phyloP scores from a whole-genome alignment of 2,888 invertebrate species.

The Gastracanthus pulcherrimus region DNA sequence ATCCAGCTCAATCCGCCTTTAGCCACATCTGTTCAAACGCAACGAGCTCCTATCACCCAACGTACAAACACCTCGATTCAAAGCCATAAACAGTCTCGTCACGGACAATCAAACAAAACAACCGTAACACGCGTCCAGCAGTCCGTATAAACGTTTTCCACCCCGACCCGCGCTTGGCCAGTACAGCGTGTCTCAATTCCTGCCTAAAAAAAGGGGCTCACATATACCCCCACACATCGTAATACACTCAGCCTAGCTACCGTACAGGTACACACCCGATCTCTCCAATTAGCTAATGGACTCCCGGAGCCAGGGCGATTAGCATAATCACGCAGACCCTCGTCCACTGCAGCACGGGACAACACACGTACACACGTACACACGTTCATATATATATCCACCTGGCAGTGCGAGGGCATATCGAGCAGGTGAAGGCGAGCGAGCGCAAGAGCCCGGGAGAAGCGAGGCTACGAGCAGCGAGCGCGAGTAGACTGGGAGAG shows the following conservation, averaged over 20 bases:
- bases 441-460: not conserved
- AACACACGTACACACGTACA: not conserved
- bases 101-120: not conserved
- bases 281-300: conserved; percentile 48
- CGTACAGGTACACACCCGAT: not conserved
- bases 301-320: conserved; percentile 21
- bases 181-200: not conserved
- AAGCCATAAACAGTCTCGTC: not conserved
- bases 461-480: too few species aligned
- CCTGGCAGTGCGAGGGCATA: not conserved
- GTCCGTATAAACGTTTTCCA: not conserved
- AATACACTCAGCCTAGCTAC: too few species aligned
- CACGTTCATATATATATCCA: not conserved
- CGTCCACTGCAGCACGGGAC: not conserved
- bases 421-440: conserved; percentile 42
- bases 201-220: not conserved
- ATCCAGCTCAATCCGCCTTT: too few species aligned
- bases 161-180: not conserved
- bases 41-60: not conserved
- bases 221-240: too few species aligned
- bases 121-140: not conserved
- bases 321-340: conserved; percentile 44
- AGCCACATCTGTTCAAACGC: not conserved
- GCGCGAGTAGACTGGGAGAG: not conserved
- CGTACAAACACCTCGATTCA: not conserved